Percentiles rank a stretch among this genome's conserved stretches.
Conservation (phyloP, 2,888 invertebrate species). For the Lamellibrachia columna region DNA sequence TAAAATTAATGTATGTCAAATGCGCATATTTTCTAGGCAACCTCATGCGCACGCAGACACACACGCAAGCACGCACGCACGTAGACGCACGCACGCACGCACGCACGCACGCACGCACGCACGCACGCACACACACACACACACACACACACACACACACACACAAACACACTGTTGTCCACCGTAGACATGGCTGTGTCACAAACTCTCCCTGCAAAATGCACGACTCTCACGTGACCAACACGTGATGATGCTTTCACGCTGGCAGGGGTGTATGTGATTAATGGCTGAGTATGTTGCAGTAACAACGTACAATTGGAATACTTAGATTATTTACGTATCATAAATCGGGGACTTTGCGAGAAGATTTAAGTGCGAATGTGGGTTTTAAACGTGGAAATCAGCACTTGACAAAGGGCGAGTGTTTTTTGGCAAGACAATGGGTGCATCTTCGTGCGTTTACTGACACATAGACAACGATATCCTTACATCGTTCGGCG, state of each 20-base stretch:
- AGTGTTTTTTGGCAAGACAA: too few relatives aligned
- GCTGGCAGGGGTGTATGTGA: not conserved
- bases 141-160: not conserved
- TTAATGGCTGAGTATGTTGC: not conserved
- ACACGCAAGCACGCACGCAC: too few relatives aligned
- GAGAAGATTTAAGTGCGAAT: too few relatives aligned
- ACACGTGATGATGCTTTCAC: not conserved
- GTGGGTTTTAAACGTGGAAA: too few relatives aligned
- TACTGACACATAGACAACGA: not conserved
- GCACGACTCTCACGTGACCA: not conserved
- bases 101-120: not conserved
- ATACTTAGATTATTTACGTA: not conserved
- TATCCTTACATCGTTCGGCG: too few relatives aligned
- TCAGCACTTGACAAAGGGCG: too few relatives aligned
- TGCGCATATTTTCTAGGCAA: too few relatives aligned
- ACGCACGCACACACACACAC: not conserved
- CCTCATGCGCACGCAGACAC: too few relatives aligned
- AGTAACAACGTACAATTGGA: not conserved
- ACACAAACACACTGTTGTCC: not conserved
- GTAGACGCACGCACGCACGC: too few relatives aligned
- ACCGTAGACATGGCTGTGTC: not conserved
- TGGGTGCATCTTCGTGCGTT: not conserved
- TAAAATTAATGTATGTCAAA: too few relatives aligned
- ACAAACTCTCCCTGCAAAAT: not conserved
- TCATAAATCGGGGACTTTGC: not conserved